Conservation (phyloP, 2,888 invertebrate species). For the Calephelis perditalis region DNA sequence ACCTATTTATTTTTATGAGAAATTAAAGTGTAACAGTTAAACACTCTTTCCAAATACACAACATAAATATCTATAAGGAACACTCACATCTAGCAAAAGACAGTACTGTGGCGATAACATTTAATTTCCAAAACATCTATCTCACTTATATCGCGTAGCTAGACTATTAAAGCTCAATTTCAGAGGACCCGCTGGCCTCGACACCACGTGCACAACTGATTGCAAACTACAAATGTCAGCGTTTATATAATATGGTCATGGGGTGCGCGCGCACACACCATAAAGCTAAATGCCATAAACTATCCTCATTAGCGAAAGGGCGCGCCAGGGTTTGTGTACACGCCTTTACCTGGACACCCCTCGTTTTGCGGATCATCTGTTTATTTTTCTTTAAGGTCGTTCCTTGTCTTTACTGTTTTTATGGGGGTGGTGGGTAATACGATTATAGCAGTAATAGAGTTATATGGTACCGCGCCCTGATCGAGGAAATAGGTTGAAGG, state of each 20-base stretch:
- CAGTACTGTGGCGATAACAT: background rate
- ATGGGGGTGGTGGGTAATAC: constrained; percentile 35
- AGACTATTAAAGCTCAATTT: background rate
- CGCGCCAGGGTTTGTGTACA: constrained; percentile 59
- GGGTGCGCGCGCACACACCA: constrained; percentile 72
- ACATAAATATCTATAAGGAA: too few relatives aligned
- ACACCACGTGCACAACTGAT: constrained; percentile 55
- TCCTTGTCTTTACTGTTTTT: constrained; percentile 60
- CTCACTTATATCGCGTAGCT: constrained; percentile 2
- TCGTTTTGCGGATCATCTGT: constrained; percentile 68
- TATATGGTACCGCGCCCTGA: constrained; percentile 59
- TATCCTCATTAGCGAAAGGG: constrained; percentile 73
- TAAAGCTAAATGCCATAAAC: constrained; percentile 71
- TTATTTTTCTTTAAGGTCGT: constrained; percentile 68
- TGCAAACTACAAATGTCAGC: constrained; percentile 41
- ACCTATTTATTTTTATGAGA: too few relatives aligned
- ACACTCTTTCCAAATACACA: too few relatives aligned
- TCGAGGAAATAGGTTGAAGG: constrained; percentile 54
- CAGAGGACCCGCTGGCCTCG: constrained; percentile 38
- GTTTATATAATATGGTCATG: constrained; percentile 54
- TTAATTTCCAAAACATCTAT: background rate
- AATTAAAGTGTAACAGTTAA: too few relatives aligned
- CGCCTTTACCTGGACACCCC: constrained; percentile 59
- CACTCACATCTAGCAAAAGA: too few relatives aligned
- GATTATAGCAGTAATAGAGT: constrained; percentile 48